A percentile compares a stretch with the other conserved stretches of the same genome.
These are phyloP conservation scores for Aproaerema taeniolella DNA, from an alignment of 2,888 invertebrate species.

Conservation along the genomic window DNA sequence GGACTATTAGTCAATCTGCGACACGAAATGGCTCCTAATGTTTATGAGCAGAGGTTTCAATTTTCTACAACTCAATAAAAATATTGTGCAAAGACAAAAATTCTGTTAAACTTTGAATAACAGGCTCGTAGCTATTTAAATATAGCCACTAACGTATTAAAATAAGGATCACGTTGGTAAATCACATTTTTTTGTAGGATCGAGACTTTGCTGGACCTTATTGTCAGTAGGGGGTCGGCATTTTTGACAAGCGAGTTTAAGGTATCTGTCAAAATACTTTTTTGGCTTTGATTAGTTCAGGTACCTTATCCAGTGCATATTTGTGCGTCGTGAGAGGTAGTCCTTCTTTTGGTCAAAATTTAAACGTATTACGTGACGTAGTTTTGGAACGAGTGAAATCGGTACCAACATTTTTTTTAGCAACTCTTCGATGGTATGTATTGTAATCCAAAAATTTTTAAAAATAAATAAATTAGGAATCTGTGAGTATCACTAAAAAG, in stretches of 20 bases:
- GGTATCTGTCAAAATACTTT: constrained; percentile 62
- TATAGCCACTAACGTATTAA: neutral
- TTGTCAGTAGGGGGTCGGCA: constrained; percentile 53
- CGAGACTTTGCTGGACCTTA: neutral
- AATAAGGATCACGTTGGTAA: neutral
- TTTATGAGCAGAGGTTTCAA: neutral
- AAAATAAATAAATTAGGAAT: too few relatives aligned
- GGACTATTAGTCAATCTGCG: too few relatives aligned
- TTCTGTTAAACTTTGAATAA: neutral
- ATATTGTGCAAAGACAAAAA: constrained; percentile 1
- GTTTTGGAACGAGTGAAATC: too few relatives aligned
- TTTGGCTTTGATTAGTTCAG: constrained; percentile 47
- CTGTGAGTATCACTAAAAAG: too few relatives aligned
- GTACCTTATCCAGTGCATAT: constrained; percentile 45
- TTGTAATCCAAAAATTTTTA: too few relatives aligned
- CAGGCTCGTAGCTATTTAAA: neutral
- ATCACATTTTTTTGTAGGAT: too few relatives aligned
- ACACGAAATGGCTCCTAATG: too few relatives aligned
- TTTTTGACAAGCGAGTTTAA: constrained; percentile 52
- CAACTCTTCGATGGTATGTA: too few relatives aligned
- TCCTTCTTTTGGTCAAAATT: constrained; percentile 26
- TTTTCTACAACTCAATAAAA: neutral
- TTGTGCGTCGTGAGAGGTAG: constrained; percentile 39
- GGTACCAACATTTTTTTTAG: too few relatives aligned
- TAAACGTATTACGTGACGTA: too few relatives aligned